phyloP scores from a whole-genome alignment of 2,113 vertebrate species.

The Pseudopipra pipra region DNA sequence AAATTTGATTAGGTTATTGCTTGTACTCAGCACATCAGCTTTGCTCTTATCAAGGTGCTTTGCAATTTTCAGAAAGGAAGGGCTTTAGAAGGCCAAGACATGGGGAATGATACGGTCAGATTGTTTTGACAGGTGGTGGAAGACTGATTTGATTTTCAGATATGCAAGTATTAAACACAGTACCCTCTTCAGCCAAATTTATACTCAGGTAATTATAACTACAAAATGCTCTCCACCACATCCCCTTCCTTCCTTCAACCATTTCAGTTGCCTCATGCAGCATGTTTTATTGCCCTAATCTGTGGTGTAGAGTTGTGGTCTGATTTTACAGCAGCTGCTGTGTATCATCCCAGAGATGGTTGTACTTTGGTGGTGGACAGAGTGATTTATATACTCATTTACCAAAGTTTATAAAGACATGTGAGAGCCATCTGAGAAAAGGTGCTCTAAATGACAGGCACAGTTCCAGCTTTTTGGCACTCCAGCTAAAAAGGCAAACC shows the following conservation, averaged over 20 bases:
- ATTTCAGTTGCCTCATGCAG: background rate
- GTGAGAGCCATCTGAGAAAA: constrained; percentile 32
- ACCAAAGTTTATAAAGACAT: constrained; percentile 40
- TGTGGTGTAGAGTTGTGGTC: background rate
- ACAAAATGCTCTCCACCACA: background rate
- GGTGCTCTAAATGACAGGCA: background rate
- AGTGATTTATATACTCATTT: constrained; percentile 54
- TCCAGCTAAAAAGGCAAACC: background rate
- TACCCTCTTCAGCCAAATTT: background rate
- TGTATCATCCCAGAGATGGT: constrained; percentile 11
- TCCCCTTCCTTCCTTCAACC: background rate
- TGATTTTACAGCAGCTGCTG: constrained; percentile 44
- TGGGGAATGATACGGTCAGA: background rate
- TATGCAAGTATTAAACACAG: background rate
- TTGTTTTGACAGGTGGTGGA: background rate
- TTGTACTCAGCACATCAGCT: background rate
- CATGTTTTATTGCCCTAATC: constrained; percentile 27
- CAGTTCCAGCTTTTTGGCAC: background rate
- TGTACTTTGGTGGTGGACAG: background rate
- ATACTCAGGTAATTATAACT: background rate
- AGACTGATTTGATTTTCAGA: constrained; percentile 1
- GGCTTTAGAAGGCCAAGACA: background rate
- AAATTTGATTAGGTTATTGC: constrained; percentile 38
- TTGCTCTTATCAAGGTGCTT: background rate
- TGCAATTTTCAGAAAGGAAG: background rate